Conservation (phyloP, 2,113 vertebrate species). For the Strix aluco region DNA sequence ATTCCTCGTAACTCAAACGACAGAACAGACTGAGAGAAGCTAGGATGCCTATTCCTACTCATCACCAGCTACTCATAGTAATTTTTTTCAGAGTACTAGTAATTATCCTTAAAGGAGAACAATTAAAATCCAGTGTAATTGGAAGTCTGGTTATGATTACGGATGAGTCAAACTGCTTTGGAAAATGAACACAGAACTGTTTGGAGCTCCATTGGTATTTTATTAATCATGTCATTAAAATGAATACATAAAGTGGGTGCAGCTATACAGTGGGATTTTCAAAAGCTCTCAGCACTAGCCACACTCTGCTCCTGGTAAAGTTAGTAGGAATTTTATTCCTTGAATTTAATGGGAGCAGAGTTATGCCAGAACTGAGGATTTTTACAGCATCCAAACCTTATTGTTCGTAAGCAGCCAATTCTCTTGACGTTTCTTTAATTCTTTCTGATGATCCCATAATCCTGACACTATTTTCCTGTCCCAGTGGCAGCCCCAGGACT, state of each 20-base stretch:
- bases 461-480: neutral
- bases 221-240: constrained; percentile 56
- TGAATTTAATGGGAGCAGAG: neutral
- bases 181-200: constrained; percentile 58
- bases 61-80: constrained; percentile 29
- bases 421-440: neutral
- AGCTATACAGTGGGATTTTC: constrained; percentile 45
- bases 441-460: constrained; percentile 11
- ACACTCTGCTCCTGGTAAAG: neutral
- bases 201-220: constrained; percentile 55
- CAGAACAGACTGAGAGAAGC: constrained; percentile 29
- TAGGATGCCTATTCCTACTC: constrained; percentile 24
- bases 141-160: constrained; percentile 62
- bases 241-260: constrained; percentile 17
- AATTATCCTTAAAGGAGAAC: constrained; percentile 58
- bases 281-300: constrained; percentile 39
- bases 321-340: neutral
- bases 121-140: constrained; percentile 35
- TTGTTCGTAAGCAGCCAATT: neutral
- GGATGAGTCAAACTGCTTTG: constrained; percentile 55
- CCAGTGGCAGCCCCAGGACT: neutral
- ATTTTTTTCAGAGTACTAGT: constrained; percentile 37
- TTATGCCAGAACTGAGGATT: neutral
- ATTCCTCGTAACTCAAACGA: constrained; percentile 60
- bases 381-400: neutral